phyloP scores from a whole-genome alignment of 2,797 vertebrate species.

The Eidolon dupreanum region DNA sequence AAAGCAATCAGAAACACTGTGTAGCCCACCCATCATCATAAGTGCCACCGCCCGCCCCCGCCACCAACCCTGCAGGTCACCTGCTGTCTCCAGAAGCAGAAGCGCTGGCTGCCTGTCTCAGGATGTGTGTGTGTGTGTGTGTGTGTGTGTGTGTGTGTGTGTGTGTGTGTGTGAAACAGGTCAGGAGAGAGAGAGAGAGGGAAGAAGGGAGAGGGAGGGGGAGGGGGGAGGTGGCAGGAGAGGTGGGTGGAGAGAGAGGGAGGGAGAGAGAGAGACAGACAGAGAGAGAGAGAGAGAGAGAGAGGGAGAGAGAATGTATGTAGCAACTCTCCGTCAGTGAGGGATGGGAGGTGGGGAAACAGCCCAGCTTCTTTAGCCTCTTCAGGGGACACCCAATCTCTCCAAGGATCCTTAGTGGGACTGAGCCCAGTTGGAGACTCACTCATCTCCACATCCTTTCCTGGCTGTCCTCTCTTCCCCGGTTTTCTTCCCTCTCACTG shows the following conservation, averaged over 20 bases:
- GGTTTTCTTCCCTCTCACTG: neutral
- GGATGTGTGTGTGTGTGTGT: neutral
- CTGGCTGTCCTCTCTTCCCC: neutral
- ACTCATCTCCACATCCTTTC: neutral
- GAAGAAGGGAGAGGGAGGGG: no score
- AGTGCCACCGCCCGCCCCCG: fast-evolving
- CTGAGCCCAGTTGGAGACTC: neutral
- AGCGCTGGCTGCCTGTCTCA: no score
- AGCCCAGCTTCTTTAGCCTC: neutral
- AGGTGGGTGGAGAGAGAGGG: neutral
- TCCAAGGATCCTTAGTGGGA: neutral
- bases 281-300: no score
- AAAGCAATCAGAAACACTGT: neutral
- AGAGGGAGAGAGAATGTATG: no score
- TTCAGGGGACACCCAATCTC: neutral
- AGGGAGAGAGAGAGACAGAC: no score
- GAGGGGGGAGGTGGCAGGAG: no score
- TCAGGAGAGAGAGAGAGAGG: neutral
- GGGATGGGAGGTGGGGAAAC: neutral
- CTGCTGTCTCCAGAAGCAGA: neutral
- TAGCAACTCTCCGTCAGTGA: neutral
- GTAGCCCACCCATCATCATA: neutral
- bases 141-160: neutral
- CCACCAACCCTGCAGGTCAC: neutral
- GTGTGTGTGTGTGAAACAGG: neutral